These are phyloP conservation scores for Imbricaverruca yamaguchii DNA, from an alignment of 2,888 invertebrate species.

Conservation along the genomic window DNA sequence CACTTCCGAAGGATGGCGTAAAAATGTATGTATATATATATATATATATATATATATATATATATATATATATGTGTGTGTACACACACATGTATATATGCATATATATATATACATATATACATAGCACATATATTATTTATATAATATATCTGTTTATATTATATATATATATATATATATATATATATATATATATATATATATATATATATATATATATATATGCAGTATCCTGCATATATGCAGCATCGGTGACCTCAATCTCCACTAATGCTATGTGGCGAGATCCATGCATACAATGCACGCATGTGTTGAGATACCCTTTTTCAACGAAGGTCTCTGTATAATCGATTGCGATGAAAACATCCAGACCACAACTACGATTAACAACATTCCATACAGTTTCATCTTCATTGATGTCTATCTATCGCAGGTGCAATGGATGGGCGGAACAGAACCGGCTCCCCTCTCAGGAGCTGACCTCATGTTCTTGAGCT, in stretches of 20 bases:
- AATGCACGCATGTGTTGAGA: not conserved
- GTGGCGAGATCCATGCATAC: no score
- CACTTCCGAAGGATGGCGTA: not conserved
- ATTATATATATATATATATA: not conserved
- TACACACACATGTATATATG: not conserved
- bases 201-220: slow-evolving; percentile 3
- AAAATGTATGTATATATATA: not conserved
- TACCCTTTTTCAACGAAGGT: not conserved
- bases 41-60: not conserved
- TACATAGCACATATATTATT: not conserved
- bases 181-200: slow-evolving; percentile 17
- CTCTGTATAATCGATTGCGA: no score
- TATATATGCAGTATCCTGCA: slow-evolving; percentile 3
- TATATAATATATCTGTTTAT: not conserved
- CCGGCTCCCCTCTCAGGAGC: not conserved
- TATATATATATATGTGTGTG: slow-evolving; percentile 1
- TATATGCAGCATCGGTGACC: no score
- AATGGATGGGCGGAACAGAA: not conserved
- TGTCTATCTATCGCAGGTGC: not conserved
- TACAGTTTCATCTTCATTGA: no score
- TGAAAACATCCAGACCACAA: no score
- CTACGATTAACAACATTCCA: no score
- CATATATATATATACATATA: slow-evolving; percentile 9
- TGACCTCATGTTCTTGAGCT: not conserved
- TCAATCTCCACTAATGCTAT: no score